These are phyloP conservation scores for Romanogobio albipinnatus DNA, from an alignment of 2,113 vertebrate genomes.

Conservation along the genomic window DNA sequence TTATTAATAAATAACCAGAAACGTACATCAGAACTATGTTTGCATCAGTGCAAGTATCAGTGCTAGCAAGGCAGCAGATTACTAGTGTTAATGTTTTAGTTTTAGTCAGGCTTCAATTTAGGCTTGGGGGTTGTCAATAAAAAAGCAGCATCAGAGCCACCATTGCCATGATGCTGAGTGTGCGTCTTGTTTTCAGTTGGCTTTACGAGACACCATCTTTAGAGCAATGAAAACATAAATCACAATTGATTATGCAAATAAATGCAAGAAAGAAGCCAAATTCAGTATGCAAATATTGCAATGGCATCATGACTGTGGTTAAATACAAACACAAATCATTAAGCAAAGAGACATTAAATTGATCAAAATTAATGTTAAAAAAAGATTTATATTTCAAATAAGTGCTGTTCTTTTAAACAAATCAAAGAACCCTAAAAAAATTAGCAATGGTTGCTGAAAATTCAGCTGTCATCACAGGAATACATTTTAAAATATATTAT, in stretches of 20 bases:
- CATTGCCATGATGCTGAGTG: background rate
- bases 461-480: too few relatives aligned
- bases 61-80: background rate
- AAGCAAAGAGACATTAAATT: background rate
- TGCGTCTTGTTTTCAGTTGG: background rate
- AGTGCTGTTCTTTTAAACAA: too few relatives aligned
- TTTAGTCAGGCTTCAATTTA: background rate
- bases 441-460: too few relatives aligned
- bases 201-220: background rate
- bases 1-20: background rate
- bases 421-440: background rate
- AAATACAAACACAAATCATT: background rate
- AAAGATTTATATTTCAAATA: background rate
- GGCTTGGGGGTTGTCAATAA: background rate
- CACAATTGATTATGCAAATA: background rate
- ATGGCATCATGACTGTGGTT: background rate
- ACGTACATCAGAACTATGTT: background rate
- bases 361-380: background rate
- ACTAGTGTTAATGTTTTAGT: background rate
- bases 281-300: too few relatives aligned
- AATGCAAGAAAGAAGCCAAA: background rate
- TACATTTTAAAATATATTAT: background rate
- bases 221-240: background rate
- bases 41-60: background rate
- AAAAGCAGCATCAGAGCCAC: background rate